Percentiles rank a stretch among this genome's conserved stretches.
Conservation (phyloP, 2,113 vertebrate species). For the Aleadryas rufinucha region DNA sequence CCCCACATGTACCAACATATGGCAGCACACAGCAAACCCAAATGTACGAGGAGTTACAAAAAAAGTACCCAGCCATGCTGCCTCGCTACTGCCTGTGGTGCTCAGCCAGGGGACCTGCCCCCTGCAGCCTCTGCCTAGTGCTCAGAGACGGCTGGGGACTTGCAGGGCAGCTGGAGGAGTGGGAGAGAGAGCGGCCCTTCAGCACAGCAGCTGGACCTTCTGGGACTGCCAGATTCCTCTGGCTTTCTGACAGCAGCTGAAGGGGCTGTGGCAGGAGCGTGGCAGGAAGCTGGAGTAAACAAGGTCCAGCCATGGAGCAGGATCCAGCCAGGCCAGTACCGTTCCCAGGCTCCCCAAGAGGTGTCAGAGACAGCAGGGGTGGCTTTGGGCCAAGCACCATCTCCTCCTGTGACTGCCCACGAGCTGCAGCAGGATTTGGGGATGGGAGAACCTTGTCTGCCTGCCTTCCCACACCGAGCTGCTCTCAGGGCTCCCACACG, state of each 20-base stretch:
- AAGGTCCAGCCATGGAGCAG: background rate
- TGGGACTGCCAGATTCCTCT: conserved; percentile 5
- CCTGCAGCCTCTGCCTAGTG: background rate
- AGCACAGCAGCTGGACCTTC: background rate
- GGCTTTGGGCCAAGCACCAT: background rate
- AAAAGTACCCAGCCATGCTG: fast-evolving
- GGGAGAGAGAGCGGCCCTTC: background rate
- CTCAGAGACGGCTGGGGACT: background rate
- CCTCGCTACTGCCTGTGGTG: background rate
- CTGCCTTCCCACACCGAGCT: background rate
- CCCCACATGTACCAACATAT: fast-evolving
- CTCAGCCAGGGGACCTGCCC: background rate
- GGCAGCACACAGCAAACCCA: background rate
- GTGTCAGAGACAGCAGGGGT: background rate
- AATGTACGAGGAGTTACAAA: fast-evolving
- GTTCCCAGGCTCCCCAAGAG: conserved; percentile 9
- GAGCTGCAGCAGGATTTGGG: background rate
- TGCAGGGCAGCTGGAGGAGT: background rate
- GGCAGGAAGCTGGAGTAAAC: background rate
- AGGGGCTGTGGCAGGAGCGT: background rate
- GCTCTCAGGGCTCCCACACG: background rate
- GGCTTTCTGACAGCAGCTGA: background rate
- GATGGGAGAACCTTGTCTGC: background rate
- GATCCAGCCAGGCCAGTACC: background rate
- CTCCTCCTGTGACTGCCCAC: background rate